phyloP scores from a whole-genome alignment of 2,113 vertebrate species.

The Poeciliopsis retropinna region DNA sequence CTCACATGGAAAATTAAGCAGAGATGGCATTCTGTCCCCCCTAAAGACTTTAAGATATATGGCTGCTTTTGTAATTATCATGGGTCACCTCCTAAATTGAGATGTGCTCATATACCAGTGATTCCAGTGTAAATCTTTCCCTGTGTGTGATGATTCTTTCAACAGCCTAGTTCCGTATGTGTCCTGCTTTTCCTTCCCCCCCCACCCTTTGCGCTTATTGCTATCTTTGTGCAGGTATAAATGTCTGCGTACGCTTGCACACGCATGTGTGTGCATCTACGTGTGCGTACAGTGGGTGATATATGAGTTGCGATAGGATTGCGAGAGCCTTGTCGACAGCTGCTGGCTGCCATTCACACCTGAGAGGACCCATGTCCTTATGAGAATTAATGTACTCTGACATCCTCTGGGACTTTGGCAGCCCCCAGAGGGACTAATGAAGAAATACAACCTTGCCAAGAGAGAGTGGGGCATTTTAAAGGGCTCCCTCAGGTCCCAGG shows the following conservation, averaged over 20 bases:
- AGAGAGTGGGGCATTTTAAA: slow-evolving; percentile 71
- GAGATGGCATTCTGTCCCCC: slow-evolving; percentile 63
- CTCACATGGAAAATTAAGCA: slow-evolving; percentile 77
- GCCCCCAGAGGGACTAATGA: slow-evolving; percentile 85
- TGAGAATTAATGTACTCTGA: slow-evolving; percentile 95
- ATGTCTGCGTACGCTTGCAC: slow-evolving; percentile 3
- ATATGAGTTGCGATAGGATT: slow-evolving; percentile 85
- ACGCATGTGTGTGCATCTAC: slow-evolving; percentile 20
- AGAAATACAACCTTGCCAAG: slow-evolving; percentile 84
- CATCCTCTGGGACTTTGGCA: slow-evolving; percentile 86
- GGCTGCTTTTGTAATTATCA: slow-evolving; percentile 76
- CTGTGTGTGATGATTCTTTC: slow-evolving; percentile 58
- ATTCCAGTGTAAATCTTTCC: slow-evolving; percentile 64
- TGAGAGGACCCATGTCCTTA: slow-evolving; percentile 88
- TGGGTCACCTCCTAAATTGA: slow-evolving; percentile 75
- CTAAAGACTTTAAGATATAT: slow-evolving; percentile 77
- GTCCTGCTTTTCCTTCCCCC: slow-evolving; percentile 37
- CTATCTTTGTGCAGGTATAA: slow-evolving; percentile 19
- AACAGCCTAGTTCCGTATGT: slow-evolving; percentile 34
- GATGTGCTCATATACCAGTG: slow-evolving; percentile 72
- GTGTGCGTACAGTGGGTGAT: slow-evolving; percentile 72
- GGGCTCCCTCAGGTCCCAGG: slow-evolving; percentile 64
- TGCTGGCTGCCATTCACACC: slow-evolving; percentile 91
- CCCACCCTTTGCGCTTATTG: slow-evolving; percentile 16
- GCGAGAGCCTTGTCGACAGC: slow-evolving; percentile 87